Base-by-base conservation (phyloP, 2,888 invertebrate species). In the Gastrophysa polygoni region DNA sequence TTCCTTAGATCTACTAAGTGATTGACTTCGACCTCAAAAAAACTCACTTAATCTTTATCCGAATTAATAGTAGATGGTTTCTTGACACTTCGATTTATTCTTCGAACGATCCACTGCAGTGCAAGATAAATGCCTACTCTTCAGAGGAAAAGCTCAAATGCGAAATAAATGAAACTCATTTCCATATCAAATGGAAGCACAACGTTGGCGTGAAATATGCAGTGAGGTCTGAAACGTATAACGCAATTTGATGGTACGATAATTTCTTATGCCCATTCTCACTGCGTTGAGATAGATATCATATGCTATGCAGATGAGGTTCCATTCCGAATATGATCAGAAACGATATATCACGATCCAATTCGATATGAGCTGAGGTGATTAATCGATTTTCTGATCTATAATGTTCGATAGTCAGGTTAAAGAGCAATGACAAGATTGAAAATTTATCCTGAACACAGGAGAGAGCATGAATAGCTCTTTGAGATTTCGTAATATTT, bases 191-290 rank as follows among this genome's bases (percentile, higher is more conserved):
- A 34, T 51, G 51, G 38, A 7, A 32, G 18, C 7, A 34, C 21
- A 51, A 16, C 34, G 18, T 20, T 51, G 34, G 20, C 51, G 20
- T 51, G 21, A 14, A 51, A 38, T 51, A 51, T 51, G 51, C 51
- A 38, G 34, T 51, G n/a, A 20, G 34, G 20, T 10, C n/a, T 7
- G 18, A 51, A n/a, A 20, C 34, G 21, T 51, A 16, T 18, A 51
- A 34, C 34, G 21, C 16, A 34, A 51, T 51, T 38, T 51, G 34
- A 51, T 51, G 29, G 51, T 14, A 38, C 3, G 38, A 51, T 51
- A 51, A 51, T 51, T 20, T 20, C 34, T 29, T 20, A 14, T 21
- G 34, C 38, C 34, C 14, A 38, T 6, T 38, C 14, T 11, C 14
- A 8, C 38, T 38, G 38, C 6, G 32, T n/a, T n/a, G n/a, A n/a